Conservation (phyloP, 2,888 invertebrate genomes). For the Mylabris sibirica region DNA sequence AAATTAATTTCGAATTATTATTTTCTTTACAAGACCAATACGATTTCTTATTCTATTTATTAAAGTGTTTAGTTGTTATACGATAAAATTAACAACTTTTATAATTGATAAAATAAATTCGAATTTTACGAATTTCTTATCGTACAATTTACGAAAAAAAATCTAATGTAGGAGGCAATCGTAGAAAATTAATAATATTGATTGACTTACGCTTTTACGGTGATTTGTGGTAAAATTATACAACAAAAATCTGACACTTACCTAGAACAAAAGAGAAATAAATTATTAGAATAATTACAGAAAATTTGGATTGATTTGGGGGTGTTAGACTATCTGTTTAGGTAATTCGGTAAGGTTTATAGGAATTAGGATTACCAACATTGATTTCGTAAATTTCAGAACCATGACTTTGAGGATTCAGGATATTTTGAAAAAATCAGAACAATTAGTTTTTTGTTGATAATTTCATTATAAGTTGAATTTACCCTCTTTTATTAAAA, state of each 20-base stretch:
- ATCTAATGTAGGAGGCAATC: background rate
- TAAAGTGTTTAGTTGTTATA: background rate
- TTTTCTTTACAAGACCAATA: background rate
- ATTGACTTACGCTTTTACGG: constrained; percentile 2
- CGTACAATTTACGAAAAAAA: background rate
- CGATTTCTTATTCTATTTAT: background rate
- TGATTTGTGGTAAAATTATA: background rate
- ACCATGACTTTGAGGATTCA: no score
- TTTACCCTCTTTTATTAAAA: no score
- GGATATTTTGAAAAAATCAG: no score
- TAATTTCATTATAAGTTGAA: no score
- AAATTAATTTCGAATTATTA: constrained; percentile 8
- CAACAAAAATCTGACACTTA: background rate
- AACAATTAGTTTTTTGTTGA: no score
- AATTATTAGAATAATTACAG: background rate
- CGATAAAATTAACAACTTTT: constrained; percentile 14
- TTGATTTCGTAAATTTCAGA: no score
- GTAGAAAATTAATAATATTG: background rate
- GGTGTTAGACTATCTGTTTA: no score
- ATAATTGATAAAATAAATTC: constrained; percentile 11
- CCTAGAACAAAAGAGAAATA: background rate
- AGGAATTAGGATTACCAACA: no score
- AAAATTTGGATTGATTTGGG: no score
- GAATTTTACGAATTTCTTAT: constrained; percentile 2
- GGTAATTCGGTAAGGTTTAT: no score